A percentile compares a stretch with the other conserved stretches of the same genome.
Evolutionary conservation across 2,888 invertebrate species (phyloP).

Genomic region (Drosophila villosipedis): DNA sequence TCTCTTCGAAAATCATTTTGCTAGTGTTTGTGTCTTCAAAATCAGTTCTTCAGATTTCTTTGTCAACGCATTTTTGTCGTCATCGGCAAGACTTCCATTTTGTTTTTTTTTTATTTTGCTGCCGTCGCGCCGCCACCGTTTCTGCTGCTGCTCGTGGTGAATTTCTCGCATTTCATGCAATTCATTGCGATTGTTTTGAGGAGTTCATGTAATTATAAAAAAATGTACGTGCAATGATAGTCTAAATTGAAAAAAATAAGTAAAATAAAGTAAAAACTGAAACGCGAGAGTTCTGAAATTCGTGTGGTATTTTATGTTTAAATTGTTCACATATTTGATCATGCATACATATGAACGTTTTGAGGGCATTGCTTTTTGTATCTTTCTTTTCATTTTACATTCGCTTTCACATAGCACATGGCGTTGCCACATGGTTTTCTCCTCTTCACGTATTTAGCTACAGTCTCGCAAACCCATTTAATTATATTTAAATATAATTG

Average conservation of each 20-base stretch:
- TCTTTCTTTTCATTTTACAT: constrained; percentile 64
- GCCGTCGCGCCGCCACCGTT: constrained; percentile 43
- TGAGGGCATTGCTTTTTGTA: constrained; percentile 75
- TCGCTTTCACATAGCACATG: constrained; percentile 73
- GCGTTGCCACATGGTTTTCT: constrained; percentile 73
- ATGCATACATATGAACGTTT: constrained; percentile 40
- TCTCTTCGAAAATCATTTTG: constrained; percentile 25
- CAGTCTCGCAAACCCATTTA: constrained; percentile 41
- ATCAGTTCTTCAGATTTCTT: constrained; percentile 69
- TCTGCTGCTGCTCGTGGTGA: constrained; percentile 65
- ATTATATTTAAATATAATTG: constrained; percentile 8
- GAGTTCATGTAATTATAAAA: constrained; percentile 29
- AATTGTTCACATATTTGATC: constrained; percentile 24
- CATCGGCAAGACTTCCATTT: constrained; percentile 81
- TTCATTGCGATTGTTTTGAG: constrained; percentile 61
- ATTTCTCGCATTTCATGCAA: constrained; percentile 69
- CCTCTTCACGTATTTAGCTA: constrained; percentile 25
- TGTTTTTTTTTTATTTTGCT: constrained; percentile 80
- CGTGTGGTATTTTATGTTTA: constrained; percentile 24
- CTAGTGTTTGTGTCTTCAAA: constrained; percentile 31
- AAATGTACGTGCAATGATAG: constrained; percentile 8
- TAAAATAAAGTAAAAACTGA: neutral
- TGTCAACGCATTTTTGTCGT: constrained; percentile 73
- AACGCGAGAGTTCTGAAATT: constrained; percentile 20
- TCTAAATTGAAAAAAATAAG: neutral